phyloP scores from a whole-genome alignment of 2,113 vertebrate species.

The Illadopsis cleaveri region DNA sequence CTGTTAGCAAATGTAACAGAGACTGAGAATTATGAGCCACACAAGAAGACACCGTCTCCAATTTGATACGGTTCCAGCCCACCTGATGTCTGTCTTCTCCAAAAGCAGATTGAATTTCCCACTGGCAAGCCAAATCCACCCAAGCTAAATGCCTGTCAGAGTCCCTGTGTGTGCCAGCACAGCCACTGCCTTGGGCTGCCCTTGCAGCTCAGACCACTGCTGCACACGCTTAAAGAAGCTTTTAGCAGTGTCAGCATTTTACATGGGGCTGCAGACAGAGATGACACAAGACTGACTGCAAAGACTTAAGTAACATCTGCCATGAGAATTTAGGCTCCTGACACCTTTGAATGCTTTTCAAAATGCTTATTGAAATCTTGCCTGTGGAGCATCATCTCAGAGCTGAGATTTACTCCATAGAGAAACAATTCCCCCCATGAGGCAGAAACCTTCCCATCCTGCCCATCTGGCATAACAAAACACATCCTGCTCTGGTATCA shows the following conservation, averaged over 20 bases:
- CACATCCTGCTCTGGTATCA: neutral
- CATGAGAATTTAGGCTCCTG: neutral
- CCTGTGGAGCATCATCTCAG: neutral
- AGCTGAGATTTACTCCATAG: neutral
- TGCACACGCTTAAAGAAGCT: neutral
- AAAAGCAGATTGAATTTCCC: neutral
- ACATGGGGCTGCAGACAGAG: neutral
- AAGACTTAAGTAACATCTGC: neutral
- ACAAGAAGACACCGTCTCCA: neutral
- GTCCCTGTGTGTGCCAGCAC: neutral
- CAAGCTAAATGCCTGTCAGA: neutral
- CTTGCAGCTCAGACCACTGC: neutral
- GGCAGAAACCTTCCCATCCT: neutral
- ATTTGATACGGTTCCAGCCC: neutral
- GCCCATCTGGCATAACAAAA: neutral
- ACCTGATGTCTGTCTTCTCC: neutral
- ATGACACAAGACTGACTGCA: neutral
- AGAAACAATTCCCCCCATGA: neutral
- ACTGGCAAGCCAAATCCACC: neutral
- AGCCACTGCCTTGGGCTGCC: rapidly evolving
- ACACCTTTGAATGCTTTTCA: neutral
- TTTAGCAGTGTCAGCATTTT: neutral
- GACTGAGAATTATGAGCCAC: neutral
- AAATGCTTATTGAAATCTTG: neutral
- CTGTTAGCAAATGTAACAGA: neutral